phyloP scores from a whole-genome alignment of 2,797 vertebrate species.

The Eleutherodactylus coqui region DNA sequence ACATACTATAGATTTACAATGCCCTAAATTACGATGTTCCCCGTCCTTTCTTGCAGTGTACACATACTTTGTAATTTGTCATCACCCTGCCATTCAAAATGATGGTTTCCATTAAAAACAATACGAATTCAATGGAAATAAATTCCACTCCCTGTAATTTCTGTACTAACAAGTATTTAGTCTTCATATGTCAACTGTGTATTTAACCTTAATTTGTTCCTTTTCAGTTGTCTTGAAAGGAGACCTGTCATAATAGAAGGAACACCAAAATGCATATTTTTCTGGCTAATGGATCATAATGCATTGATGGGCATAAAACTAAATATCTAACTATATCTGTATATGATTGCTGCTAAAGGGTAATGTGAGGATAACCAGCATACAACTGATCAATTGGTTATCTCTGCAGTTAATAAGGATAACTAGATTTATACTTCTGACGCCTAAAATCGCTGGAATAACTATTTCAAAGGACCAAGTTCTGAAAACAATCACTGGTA shows the following conservation, averaged over 20 bases:
- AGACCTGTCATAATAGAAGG: slow-evolving; percentile 3
- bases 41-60: neutral
- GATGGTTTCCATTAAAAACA: slow-evolving; percentile 35
- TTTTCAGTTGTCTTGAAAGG: slow-evolving; percentile 3
- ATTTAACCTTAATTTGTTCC: slow-evolving; percentile 1
- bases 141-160: slow-evolving; percentile 41
- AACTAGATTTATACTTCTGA: neutral
- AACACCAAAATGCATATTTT: neutral
- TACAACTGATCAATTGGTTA: neutral
- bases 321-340: neutral
- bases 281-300: neutral
- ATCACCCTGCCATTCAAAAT: slow-evolving; percentile 45
- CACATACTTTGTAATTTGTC: slow-evolving; percentile 44
- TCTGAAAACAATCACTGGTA: slow-evolving; percentile 17
- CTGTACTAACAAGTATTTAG: slow-evolving; percentile 33
- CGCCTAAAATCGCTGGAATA: neutral
- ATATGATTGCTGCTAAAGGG: neutral
- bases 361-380: neutral
- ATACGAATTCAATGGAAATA: slow-evolving; percentile 29
- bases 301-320: neutral
- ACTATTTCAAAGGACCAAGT: slow-evolving; percentile 5
- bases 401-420: neutral
- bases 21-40: slow-evolving; percentile 4
- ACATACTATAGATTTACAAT: slow-evolving; percentile 14
- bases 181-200: neutral